Evolutionary conservation across 1,140 invertebrate species (phyloP), one percentile per base, ranked within the genome.

Genomic region (Eumeta japonica): DNA sequence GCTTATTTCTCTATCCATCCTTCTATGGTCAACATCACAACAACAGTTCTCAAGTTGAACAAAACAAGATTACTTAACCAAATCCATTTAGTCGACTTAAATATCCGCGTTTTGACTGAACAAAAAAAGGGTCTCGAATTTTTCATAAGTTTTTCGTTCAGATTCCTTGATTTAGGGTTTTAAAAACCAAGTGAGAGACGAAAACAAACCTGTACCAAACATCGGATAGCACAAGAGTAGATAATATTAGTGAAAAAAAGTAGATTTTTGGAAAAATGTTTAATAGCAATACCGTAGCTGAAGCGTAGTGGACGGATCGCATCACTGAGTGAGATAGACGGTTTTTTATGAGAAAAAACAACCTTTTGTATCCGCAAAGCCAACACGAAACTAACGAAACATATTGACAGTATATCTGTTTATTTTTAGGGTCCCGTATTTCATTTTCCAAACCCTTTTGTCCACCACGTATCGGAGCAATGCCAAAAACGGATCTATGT

Each of bases 211-310:
- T 49, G 52, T 54, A 59, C 52, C 53, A 5, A 52, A 49, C 50
- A 62, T 60, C 55, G 40, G 50, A 48, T 41, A 59, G 58, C 58
- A 65, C 58, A 67, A 65, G 55, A 43, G 33, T 60, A 62, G 28
- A 16, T 60, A 65, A 62, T 51, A 50, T 64, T 65, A 59, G 55
- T 51, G 55, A 52, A 62, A 62, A 62, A 56, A 60, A 57, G 58
- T 68, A 71, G 66, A 64, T 62, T 71, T 67, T 71, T 71, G 62
- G 66, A 71, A 52, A 63, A 53, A 64, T 71, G 61, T 71, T 67
- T 66, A 65, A 55, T 66, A 70, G 58, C 45, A 49, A 50, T n/a
- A n/a, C n/a, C 38, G 52, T 66, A 66, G 48, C 45, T 46, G 36
- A 52, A 50, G 47, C 34, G 42, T 58, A 60, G 45, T 50, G 38